Percentiles rank a stretch among this genome's conserved stretches.
Evolutionary conservation across 2,888 invertebrate species (phyloP).

Genomic region (Nomada hirtipes): DNA sequence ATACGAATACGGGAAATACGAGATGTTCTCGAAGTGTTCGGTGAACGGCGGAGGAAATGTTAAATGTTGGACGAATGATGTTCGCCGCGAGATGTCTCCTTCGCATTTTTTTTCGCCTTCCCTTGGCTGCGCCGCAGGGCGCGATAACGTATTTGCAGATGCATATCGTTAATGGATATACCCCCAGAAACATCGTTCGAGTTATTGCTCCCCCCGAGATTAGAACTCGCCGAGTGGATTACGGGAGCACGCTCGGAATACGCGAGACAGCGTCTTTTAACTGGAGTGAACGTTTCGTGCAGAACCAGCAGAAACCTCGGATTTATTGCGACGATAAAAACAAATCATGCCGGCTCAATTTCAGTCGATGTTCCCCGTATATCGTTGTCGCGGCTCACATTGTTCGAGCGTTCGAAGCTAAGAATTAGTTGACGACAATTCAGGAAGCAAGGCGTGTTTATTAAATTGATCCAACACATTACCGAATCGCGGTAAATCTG

Average conservation of each 20-base stretch:
- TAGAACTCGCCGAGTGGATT: constrained; percentile 10
- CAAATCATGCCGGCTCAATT: not conserved
- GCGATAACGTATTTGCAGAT: constrained; percentile 10
- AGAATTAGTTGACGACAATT: no score
- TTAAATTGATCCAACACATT: not conserved
- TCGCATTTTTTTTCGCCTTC: not conserved
- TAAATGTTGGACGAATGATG: not conserved
- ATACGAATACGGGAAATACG: constrained; percentile 21
- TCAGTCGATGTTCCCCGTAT: no score
- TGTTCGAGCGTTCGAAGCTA: no score
- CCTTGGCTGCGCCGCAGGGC: not conserved
- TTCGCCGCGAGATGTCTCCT: not conserved
- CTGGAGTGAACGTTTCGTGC: not conserved
- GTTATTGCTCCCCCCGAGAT: constrained; percentile 5
- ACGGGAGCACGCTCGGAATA: not conserved
- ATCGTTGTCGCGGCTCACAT: no score
- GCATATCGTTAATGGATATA: not conserved
- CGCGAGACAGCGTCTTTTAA: constrained; percentile 3
- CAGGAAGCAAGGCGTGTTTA: no score
- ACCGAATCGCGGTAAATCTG: not conserved
- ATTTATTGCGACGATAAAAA: constrained; percentile 7
- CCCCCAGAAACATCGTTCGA: not conserved
- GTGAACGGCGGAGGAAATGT: not conserved
- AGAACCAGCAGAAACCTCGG: not conserved
- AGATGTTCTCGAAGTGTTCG: not conserved